Conservation (phyloP, 2,797 vertebrate genomes). For the Gallinago stenura region DNA sequence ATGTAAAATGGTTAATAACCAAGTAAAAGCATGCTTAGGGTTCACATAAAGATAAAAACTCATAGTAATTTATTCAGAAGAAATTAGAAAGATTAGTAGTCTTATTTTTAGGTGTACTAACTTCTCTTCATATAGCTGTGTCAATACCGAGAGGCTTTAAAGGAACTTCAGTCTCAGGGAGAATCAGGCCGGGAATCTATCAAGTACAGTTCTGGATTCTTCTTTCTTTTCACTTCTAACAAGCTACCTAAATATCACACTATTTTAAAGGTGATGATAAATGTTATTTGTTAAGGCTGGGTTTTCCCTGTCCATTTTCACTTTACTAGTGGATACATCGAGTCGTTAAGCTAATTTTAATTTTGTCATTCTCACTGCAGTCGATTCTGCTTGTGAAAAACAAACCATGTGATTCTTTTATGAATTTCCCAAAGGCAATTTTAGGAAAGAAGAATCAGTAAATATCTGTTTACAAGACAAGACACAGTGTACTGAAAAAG, state of each 20-base stretch:
- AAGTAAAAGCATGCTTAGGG: not conserved
- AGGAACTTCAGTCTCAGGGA: not conserved
- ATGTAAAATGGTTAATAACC: not conserved
- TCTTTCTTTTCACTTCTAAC: not conserved
- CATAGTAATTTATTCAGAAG: not conserved
- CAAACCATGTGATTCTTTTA: not conserved
- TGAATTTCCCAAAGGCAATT: not conserved
- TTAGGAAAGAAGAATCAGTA: not conserved
- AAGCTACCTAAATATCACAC: not conserved
- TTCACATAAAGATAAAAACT: not conserved
- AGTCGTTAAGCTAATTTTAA: constrained; percentile 21
- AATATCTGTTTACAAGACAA: not conserved
- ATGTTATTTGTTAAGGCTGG: not conserved
- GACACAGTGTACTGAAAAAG: not conserved
- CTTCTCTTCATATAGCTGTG: not conserved
- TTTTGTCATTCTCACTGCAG: constrained; percentile 15
- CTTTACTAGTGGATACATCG: not conserved
- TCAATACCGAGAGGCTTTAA: not conserved
- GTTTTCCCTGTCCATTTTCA: not conserved
- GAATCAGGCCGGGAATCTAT: not conserved
- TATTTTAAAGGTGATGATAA: not conserved
- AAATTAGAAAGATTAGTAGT: not conserved
- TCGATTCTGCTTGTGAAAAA: not conserved
- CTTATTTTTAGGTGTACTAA: not conserved
- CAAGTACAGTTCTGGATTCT: not conserved